These are phyloP conservation scores for Catostomus latipinnis DNA, from an alignment of 2,797 vertebrate species.

Conservation along the genomic window DNA sequence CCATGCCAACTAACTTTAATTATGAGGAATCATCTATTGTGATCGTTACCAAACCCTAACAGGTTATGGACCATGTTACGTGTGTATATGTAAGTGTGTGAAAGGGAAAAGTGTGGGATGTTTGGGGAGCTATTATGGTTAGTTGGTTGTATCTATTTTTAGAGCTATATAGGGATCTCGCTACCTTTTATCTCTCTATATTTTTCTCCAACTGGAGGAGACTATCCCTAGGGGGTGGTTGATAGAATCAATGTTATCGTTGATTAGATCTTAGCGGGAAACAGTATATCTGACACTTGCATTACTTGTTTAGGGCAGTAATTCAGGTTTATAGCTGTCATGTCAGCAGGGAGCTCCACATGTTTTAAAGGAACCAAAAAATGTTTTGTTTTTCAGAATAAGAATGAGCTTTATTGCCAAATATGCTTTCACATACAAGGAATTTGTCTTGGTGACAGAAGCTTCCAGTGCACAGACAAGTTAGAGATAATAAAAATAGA, in stretches of 20 bases:
- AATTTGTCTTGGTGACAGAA: too few relatives aligned
- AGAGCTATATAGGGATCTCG: background rate
- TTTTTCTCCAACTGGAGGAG: background rate
- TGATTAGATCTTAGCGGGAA: conserved; percentile 51
- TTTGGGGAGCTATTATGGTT: background rate
- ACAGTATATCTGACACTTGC: conserved; percentile 50
- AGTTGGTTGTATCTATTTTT: conserved; percentile 15
- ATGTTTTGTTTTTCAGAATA: conserved; percentile 11
- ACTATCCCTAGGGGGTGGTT: conserved; percentile 17
- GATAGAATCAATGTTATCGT: conserved; percentile 54
- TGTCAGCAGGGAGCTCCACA: background rate
- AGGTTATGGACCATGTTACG: conserved; percentile 40
- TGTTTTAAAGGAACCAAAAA: conserved; percentile 12
- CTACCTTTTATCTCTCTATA: conserved; percentile 16
- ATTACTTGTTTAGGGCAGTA: conserved; percentile 42
- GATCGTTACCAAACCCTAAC: conserved; percentile 29
- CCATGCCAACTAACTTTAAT: conserved; percentile 43
- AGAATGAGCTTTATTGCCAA: too few relatives aligned
- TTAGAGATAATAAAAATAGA: too few relatives aligned
- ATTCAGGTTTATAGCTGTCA: conserved; percentile 42
- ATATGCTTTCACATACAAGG: too few relatives aligned
- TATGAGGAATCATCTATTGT: background rate
- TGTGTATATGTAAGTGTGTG: conserved; percentile 28
- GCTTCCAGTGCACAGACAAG: too few relatives aligned
- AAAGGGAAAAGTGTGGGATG: background rate